phyloP scores from a whole-genome alignment of 2,888 invertebrate genomes.

The Halictus ligatus region DNA sequence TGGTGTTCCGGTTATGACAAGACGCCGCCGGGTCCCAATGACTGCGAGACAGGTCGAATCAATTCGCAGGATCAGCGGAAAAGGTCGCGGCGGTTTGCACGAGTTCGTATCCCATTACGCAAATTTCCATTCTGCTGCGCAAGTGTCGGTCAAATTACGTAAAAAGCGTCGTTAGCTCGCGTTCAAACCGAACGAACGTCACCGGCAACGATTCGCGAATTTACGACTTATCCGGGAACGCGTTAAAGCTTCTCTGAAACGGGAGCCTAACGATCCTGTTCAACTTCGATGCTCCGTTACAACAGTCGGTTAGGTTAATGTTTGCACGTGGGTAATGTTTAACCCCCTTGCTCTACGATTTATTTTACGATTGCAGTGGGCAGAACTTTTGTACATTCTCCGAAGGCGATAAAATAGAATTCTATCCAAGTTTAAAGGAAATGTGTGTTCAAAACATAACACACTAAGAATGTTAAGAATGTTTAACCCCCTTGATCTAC shows the following conservation, averaged over 20 bases:
- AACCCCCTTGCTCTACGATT: background rate
- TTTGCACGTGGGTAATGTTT: background rate
- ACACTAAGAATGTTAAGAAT: background rate
- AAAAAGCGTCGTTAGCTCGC: constrained; percentile 15
- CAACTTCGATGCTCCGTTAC: background rate
- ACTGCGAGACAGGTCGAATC: constrained; percentile 28
- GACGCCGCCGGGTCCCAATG: constrained; percentile 18
- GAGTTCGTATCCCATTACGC: constrained; percentile 22
- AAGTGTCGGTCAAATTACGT: constrained; percentile 10
- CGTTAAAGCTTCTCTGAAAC: background rate
- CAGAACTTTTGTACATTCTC: background rate
- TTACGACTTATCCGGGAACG: background rate
- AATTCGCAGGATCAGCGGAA: constrained; percentile 33
- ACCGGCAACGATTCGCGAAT: background rate
- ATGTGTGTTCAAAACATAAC: too few relatives aligned
- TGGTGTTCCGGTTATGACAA: constrained; percentile 33
- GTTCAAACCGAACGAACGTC: background rate
- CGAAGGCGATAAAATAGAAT: too few relatives aligned
- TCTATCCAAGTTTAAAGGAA: too few relatives aligned
- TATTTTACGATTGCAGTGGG: too few relatives aligned
- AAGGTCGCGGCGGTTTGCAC: background rate
- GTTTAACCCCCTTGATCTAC: background rate
- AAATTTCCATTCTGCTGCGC: background rate
- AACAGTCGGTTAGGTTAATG: background rate
- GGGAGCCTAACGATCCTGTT: background rate